These are phyloP conservation scores for Sminthopsis crassicaudata DNA, from an alignment of 2,113 vertebrate genomes.

Conservation along the genomic window DNA sequence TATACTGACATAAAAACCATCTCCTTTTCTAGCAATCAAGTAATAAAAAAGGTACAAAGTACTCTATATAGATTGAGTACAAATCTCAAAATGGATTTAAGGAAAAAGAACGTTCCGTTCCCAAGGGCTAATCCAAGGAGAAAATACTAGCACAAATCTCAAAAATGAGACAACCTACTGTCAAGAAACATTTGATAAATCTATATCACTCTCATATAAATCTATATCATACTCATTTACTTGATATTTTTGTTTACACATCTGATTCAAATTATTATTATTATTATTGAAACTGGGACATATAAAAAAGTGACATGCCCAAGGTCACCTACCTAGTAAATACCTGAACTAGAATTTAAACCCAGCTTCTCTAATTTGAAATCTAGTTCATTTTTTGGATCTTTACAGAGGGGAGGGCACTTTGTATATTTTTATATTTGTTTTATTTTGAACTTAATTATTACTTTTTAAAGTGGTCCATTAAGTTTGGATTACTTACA, in stretches of 20 bases:
- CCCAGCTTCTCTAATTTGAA: background rate
- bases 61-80: background rate
- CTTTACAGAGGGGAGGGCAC: background rate
- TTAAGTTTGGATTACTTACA: background rate
- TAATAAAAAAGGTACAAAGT: background rate
- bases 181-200: background rate
- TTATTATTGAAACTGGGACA: background rate
- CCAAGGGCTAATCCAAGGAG: background rate
- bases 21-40: background rate
- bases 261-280: background rate
- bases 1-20: background rate
- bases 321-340: background rate
- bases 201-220: background rate
- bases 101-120: background rate
- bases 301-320: background rate
- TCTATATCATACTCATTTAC: background rate
- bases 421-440: background rate
- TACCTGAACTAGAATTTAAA: background rate
- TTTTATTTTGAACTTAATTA: background rate
- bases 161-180: background rate
- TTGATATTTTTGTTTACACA: background rate
- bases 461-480: background rate
- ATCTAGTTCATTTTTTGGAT: background rate
- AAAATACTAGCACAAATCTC: background rate
- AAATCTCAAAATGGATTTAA: background rate